These are phyloP conservation scores for Rana temporaria DNA, from an alignment of 2,113 vertebrate species.

Conservation along the genomic window DNA sequence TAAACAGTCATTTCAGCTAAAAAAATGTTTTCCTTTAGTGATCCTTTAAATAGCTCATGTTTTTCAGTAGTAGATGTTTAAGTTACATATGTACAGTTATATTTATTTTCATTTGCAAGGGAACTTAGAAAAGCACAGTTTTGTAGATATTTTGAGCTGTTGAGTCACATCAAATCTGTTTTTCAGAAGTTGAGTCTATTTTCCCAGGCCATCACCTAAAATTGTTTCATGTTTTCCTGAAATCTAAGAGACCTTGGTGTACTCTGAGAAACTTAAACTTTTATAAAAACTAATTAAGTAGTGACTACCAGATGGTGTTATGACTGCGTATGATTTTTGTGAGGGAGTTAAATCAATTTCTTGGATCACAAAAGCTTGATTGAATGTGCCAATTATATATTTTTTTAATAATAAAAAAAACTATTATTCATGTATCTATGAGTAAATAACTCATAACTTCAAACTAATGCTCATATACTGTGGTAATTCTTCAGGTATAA, in stretches of 20 bases:
- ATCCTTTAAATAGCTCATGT: no score
- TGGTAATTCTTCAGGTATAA: not conserved
- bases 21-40: no score
- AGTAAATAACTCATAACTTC: conserved; percentile 22
- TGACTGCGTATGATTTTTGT: conserved; percentile 43
- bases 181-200: conserved; percentile 12
- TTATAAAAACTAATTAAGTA: conserved; percentile 48
- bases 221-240: conserved; percentile 49
- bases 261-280: conserved; percentile 43
- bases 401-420: conserved; percentile 12
- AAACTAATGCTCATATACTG: not conserved
- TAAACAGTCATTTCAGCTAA: no score
- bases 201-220: conserved; percentile 40
- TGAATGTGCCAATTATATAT: conserved; percentile 5
- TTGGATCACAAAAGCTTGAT: conserved; percentile 37
- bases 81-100: not conserved
- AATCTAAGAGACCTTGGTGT: conserved; percentile 34
- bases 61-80: no score
- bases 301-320: conserved; percentile 50
- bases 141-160: conserved; percentile 24
- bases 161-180: conserved; percentile 38
- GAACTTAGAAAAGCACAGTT: conserved; percentile 25
- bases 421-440: conserved; percentile 1
- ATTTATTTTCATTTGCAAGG: not conserved
- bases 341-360: conserved; percentile 38